These are phyloP conservation scores for Trypoxylon attenuatum DNA, from an alignment of 2,888 invertebrate species.

Conservation along the genomic window DNA sequence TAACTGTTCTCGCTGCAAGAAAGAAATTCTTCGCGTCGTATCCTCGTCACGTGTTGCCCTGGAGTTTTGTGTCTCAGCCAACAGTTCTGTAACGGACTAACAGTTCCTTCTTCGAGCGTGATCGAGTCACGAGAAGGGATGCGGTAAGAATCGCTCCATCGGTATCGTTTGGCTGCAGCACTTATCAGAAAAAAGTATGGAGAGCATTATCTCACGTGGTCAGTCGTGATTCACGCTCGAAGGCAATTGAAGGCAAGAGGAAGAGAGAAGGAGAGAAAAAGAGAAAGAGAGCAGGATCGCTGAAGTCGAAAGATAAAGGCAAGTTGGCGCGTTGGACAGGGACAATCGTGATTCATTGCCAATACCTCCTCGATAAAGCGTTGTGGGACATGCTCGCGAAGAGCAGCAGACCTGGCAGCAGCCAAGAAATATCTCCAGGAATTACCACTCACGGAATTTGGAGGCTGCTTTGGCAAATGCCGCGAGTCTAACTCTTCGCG, in stretches of 20 bases:
- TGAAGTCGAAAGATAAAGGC: not conserved
- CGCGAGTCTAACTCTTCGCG: constrained; percentile 10
- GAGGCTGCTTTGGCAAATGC: not conserved
- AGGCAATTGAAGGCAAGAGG: not conserved
- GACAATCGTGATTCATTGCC: constrained; percentile 1
- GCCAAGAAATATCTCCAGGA: constrained; percentile 5
- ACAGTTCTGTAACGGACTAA: no score
- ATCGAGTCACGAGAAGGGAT: no score
- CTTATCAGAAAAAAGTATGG: not conserved
- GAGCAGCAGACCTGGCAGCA: not conserved
- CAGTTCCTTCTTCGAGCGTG: no score
- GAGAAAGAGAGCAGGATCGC: not conserved
- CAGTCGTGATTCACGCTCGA: not conserved
- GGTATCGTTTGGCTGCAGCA: not conserved
- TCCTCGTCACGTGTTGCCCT: constrained; percentile 1
- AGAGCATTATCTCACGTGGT: not conserved
- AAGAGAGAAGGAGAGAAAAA: not conserved
- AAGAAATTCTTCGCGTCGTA: not conserved
- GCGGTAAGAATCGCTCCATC: not conserved
- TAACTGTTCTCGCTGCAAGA: constrained; percentile 3
- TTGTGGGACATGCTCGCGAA: not conserved
- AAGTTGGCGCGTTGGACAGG: not conserved
- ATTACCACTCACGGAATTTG: constrained; percentile 3
- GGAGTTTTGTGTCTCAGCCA: not conserved
- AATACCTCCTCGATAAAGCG: not conserved